phyloP scores from a whole-genome alignment of 2,888 invertebrate species.

The Hetaerina titia region DNA sequence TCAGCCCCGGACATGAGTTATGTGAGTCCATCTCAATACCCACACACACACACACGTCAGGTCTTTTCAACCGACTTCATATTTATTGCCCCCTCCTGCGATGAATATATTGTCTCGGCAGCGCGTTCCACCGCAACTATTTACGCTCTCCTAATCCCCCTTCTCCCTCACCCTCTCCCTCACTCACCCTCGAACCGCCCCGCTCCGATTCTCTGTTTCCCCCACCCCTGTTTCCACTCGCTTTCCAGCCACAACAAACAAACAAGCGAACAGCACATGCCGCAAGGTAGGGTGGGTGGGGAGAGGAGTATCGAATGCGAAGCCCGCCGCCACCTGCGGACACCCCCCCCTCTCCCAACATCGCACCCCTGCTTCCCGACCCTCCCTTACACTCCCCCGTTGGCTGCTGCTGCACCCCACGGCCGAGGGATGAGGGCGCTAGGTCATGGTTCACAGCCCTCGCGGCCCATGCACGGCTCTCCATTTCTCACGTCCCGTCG shows the following conservation, averaged over 20 bases:
- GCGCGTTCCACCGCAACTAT: background rate
- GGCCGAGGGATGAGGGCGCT: too few relatives aligned
- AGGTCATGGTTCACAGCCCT: too few relatives aligned
- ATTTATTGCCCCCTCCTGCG: background rate
- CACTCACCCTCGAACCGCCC: background rate
- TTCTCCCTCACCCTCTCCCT: background rate
- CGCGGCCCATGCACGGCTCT: too few relatives aligned
- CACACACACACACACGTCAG: background rate
- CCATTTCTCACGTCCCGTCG: too few relatives aligned
- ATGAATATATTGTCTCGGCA: background rate
- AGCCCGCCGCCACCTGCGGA: background rate
- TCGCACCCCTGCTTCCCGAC: background rate
- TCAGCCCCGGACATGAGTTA: background rate
- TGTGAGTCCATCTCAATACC: background rate
- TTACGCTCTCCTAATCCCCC: background rate
- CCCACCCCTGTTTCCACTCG: too few relatives aligned
- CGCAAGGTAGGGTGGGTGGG: background rate
- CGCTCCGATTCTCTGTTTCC: too few relatives aligned
- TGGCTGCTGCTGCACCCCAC: background rate
- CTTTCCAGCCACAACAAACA: too few relatives aligned
- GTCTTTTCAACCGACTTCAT: background rate
- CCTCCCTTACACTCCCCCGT: background rate
- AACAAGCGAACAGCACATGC: background rate
- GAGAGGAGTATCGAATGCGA: too few relatives aligned
- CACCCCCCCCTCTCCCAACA: background rate